A percentile compares a stretch with the other conserved stretches of the same genome.
Conservation (phyloP, 2,797 vertebrate species). For the Craterocephalus amniculus region DNA sequence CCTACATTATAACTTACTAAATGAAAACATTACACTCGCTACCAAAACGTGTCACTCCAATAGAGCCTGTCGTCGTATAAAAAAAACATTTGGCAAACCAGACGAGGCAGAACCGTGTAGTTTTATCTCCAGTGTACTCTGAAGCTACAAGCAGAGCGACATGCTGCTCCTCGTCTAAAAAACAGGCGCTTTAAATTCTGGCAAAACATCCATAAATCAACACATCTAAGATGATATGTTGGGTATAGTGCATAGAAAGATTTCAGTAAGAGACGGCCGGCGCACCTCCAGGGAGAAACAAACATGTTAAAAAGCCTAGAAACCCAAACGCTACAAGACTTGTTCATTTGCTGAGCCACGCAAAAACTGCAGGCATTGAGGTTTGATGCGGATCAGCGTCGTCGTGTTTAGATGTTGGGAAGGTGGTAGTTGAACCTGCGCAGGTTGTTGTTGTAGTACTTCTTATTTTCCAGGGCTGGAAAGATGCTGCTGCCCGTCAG, state of each 20-base stretch:
- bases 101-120: conserved; percentile 55
- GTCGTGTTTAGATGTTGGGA: conserved; percentile 88
- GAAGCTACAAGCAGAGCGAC: conserved; percentile 61
- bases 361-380: conserved; percentile 13
- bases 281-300: neutral
- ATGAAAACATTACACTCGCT: conserved; percentile 28
- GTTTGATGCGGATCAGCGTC: neutral
- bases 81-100: conserved; percentile 79
- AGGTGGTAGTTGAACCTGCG: conserved; percentile 90
- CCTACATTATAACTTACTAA: conserved; percentile 43
- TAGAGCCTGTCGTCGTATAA: conserved; percentile 45
- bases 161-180: conserved; percentile 41
- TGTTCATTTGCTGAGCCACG: conserved; percentile 47
- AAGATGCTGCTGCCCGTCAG: conserved; percentile 88
- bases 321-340: conserved; percentile 8
- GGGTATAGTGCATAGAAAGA: conserved; percentile 70
- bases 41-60: conserved; percentile 52
- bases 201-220: conserved; percentile 43
- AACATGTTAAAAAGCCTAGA: conserved; percentile 3
- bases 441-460: conserved; percentile 86
- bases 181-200: conserved; percentile 41
- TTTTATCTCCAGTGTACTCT: conserved; percentile 53
- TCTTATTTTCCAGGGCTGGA: conserved; percentile 90
- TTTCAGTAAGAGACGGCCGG: conserved; percentile 19
- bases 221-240: conserved; percentile 8